These are phyloP conservation scores for Hybos culiciformis DNA, from an alignment of 2,888 invertebrate species.

Conservation along the genomic window DNA sequence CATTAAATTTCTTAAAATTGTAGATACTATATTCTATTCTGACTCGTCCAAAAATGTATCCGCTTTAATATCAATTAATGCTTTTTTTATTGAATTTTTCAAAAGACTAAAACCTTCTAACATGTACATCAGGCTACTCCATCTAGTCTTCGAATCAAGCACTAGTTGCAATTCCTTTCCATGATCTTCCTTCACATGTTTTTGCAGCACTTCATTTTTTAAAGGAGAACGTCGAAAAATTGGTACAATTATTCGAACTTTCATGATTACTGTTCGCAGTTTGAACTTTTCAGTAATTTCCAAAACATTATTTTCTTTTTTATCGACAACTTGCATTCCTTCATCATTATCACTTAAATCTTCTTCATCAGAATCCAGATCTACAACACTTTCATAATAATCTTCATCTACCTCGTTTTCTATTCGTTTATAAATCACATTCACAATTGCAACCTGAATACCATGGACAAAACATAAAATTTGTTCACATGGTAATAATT, in stretches of 20 bases:
- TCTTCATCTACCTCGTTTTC: background rate
- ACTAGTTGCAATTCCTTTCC: background rate
- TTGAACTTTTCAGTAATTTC: background rate
- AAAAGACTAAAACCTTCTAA: constrained; percentile 10
- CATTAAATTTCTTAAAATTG: background rate
- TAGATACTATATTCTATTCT: background rate
- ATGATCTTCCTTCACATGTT: background rate
- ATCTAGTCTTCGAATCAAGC: background rate
- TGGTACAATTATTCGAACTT: background rate
- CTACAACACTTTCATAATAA: background rate
- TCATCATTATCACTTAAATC: background rate
- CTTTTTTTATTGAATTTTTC: constrained; percentile 15
- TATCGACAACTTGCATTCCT: background rate
- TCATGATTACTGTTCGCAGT: background rate
- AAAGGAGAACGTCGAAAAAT: background rate
- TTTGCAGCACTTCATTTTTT: background rate
- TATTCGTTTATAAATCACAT: background rate
- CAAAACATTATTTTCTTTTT: background rate
- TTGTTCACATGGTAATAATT: background rate
- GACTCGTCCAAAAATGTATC: constrained; percentile 6
- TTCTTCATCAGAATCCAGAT: background rate
- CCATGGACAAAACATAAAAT: background rate
- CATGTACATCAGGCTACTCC: background rate
- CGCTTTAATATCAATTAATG: constrained; percentile 14
- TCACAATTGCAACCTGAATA: background rate